These are phyloP conservation scores for Clarias platycephalus DNA, from an alignment of 2,797 vertebrate species.

Conservation along the genomic window DNA sequence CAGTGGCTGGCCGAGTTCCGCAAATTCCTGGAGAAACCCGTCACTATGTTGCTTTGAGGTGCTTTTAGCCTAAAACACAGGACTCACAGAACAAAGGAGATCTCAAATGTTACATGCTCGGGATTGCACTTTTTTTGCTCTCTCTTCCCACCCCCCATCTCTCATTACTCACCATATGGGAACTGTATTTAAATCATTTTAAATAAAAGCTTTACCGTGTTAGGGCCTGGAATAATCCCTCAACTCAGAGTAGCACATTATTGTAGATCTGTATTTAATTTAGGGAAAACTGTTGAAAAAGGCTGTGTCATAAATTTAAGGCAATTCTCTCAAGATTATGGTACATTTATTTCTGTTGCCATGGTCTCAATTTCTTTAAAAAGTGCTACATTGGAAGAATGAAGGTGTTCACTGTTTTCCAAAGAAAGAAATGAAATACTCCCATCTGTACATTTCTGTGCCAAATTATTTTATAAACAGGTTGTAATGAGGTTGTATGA, in stretches of 20 bases:
- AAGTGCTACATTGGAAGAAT: background rate
- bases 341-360: background rate
- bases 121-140: conserved; percentile 2
- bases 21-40: conserved; percentile 91
- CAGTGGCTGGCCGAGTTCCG: conserved; percentile 98
- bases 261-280: conserved; percentile 21
- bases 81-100: conserved; percentile 43
- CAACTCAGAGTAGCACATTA: conserved; percentile 26
- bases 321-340: background rate
- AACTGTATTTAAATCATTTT: conserved; percentile 25
- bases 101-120: conserved; percentile 32
- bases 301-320: conserved; percentile 30
- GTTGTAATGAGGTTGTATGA: background rate
- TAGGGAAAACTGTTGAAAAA: conserved; percentile 19
- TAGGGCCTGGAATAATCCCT: conserved; percentile 27
- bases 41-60: conserved; percentile 91
- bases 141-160: background rate
- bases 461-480: conserved; percentile 37
- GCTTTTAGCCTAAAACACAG: conserved; percentile 12
- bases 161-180: conserved; percentile 6
- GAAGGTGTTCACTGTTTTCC: background rate
- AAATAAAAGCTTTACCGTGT: conserved; percentile 16
- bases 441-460: conserved; percentile 40
- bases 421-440: background rate
- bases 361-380: conserved; percentile 12